Conservation (phyloP, 1,140 invertebrate species). For the Elymnias hypermnestra region DNA sequence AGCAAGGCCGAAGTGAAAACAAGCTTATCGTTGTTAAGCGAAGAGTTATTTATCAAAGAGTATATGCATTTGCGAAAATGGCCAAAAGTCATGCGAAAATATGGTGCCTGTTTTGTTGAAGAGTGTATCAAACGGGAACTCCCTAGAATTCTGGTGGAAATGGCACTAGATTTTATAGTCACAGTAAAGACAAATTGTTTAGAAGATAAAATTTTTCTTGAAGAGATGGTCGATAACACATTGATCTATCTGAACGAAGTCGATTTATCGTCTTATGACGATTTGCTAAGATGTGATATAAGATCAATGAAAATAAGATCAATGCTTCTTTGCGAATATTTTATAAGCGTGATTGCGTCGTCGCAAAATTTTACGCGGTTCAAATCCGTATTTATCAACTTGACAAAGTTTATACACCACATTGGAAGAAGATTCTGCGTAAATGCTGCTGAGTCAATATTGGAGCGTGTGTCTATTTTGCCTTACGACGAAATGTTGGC, state of each 20-base stretch:
- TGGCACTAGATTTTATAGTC: slow-evolving; percentile 36
- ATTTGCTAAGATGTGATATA: slow-evolving; percentile 31
- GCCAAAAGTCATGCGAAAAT: slow-evolving; percentile 27
- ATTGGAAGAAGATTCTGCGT: slow-evolving; percentile 29
- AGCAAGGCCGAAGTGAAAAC: slow-evolving; percentile 10
- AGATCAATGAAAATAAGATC: not conserved
- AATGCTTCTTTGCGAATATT: slow-evolving; percentile 36
- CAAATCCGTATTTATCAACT: slow-evolving; percentile 44
- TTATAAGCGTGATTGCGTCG: slow-evolving; percentile 38
- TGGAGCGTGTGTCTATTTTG: slow-evolving; percentile 54
- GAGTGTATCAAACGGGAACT: slow-evolving; percentile 37
- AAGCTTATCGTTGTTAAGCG: slow-evolving; percentile 20
- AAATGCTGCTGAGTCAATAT: slow-evolving; percentile 31
- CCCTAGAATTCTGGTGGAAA: slow-evolving; percentile 39
- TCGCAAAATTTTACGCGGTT: slow-evolving; percentile 61
- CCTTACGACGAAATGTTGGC: slow-evolving; percentile 36
- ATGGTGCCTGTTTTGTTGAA: slow-evolving; percentile 35
- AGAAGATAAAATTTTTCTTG: slow-evolving; percentile 23
- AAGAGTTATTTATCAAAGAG: slow-evolving; percentile 39
- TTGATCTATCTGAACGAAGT: slow-evolving; percentile 44
- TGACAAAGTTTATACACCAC: slow-evolving; percentile 39
- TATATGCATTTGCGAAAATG: slow-evolving; percentile 34
- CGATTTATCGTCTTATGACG: slow-evolving; percentile 27
- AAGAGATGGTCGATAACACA: slow-evolving; percentile 32
- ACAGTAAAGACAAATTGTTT: slow-evolving; percentile 11